A percentile compares a stretch with the other conserved stretches of the same genome.
These are phyloP conservation scores for Caenorhabditis brenneri DNA, from an alignment of 1,140 invertebrate species.

Conservation along the genomic window DNA sequence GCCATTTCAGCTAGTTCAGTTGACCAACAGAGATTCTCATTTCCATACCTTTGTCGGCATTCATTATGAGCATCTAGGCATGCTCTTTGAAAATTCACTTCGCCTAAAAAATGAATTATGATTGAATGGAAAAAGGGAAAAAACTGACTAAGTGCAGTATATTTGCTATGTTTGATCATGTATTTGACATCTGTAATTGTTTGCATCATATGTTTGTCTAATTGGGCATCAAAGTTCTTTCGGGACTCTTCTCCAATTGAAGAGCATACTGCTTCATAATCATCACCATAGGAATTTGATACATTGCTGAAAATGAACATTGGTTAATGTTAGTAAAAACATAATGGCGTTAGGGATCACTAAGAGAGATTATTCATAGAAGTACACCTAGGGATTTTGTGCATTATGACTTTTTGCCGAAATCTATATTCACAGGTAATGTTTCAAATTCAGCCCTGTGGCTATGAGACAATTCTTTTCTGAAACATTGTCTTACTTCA, in stretches of 20 bases:
- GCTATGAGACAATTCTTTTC: too few relatives aligned
- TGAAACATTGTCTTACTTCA: too few relatives aligned
- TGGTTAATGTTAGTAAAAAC: too few relatives aligned
- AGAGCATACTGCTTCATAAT: constrained; percentile 48
- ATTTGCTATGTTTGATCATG: constrained; percentile 68
- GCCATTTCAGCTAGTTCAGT: constrained; percentile 67
- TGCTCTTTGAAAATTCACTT: constrained; percentile 69
- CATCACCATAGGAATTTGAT: constrained; percentile 23
- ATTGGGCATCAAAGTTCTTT: constrained; percentile 62
- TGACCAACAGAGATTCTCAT: constrained; percentile 41
- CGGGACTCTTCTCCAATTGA: constrained; percentile 44
- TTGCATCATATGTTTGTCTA: constrained; percentile 70
- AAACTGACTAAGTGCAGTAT: constrained; percentile 68
- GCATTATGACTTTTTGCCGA: too few relatives aligned
- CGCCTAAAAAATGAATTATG: constrained; percentile 50
- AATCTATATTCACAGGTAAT: too few relatives aligned
- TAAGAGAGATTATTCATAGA: too few relatives aligned
- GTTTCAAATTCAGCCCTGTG: too few relatives aligned
- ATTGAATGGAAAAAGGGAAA: constrained; percentile 10
- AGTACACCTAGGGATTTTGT: too few relatives aligned
- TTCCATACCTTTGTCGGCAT: constrained; percentile 59
- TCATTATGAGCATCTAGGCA: constrained; percentile 70
- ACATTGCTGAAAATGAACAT: constrained; percentile 35
- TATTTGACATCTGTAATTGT: constrained; percentile 71
- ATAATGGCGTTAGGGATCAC: too few relatives aligned